Conservation (phyloP, 2,113 vertebrate species). For the Carassius carassius region DNA sequence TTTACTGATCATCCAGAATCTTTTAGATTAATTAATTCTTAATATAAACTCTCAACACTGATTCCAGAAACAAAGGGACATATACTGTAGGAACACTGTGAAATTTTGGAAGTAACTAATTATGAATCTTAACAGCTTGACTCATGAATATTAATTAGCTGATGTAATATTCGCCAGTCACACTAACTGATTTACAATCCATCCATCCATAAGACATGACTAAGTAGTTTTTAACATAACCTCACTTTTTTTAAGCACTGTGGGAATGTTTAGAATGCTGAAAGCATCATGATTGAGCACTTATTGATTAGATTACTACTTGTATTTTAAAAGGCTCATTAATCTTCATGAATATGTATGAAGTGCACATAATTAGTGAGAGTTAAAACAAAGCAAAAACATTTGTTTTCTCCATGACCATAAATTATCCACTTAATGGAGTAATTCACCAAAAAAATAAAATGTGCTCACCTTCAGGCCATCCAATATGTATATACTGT, state of each 20-base stretch:
- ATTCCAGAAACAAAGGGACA: background rate
- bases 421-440: slow-evolving; percentile 7
- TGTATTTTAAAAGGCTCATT: slow-evolving; percentile 81
- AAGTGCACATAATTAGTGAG: slow-evolving; percentile 55
- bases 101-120: background rate
- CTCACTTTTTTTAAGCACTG: slow-evolving; percentile 11
- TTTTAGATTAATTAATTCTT: background rate
- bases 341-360: slow-evolving; percentile 79
- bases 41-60: background rate
- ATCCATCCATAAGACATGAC: slow-evolving; percentile 4
- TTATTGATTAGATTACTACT: slow-evolving; percentile 69
- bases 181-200: background rate
- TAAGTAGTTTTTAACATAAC: background rate
- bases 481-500: background rate
- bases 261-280: slow-evolving; percentile 69
- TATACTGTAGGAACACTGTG: background rate
- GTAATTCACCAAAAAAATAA: background rate
- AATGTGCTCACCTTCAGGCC: background rate
- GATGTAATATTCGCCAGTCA: background rate
- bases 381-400: slow-evolving; percentile 20
- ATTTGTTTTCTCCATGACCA: slow-evolving; percentile 13
- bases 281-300: slow-evolving; percentile 81
- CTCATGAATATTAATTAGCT: slow-evolving; percentile 2
- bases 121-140: background rate
- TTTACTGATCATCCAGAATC: background rate